Conservation (phyloP, 1,140 invertebrate genomes). For the Rhyzopertha dominica region DNA sequence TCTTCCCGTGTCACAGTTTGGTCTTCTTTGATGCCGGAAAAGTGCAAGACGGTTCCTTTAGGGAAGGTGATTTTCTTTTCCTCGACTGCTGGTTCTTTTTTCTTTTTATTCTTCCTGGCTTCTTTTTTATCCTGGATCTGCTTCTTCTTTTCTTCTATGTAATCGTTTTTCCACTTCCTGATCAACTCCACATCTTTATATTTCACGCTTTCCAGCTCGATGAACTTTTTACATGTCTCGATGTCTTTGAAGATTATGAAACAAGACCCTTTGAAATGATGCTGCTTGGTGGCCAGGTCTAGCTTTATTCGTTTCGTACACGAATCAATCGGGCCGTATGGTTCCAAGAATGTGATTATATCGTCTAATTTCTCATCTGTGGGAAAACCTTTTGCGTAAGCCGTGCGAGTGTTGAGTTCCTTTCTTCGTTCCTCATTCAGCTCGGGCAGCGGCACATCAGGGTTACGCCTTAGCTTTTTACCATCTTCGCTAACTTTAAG, state of each 20-base stretch:
- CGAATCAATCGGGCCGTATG: conserved; percentile 69
- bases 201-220: conserved; percentile 61
- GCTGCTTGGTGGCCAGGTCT: conserved; percentile 56
- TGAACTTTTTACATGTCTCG: conserved; percentile 63
- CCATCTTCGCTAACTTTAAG: conserved; percentile 77
- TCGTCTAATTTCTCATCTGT: conserved; percentile 63
- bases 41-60: conserved; percentile 64
- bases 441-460: conserved; percentile 74
- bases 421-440: conserved; percentile 78
- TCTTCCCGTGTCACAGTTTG: conserved; percentile 57
- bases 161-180: conserved; percentile 65
- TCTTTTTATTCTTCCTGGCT: conserved; percentile 51
- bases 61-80: conserved; percentile 51
- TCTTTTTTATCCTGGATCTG: conserved; percentile 57
- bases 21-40: conserved; percentile 58
- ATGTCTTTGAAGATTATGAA: conserved; percentile 77
- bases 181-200: conserved; percentile 67
- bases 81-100: conserved; percentile 47
- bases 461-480: conserved; percentile 74
- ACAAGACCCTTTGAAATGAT: conserved; percentile 82
- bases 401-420: conserved; percentile 66
- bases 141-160: conserved; percentile 66
- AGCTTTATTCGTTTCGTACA: conserved; percentile 69
- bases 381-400: conserved; percentile 89
- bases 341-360: conserved; percentile 68